A percentile compares a stretch with the other conserved stretches of the same genome.
These are phyloP conservation scores for Trichogramma dendrolimi DNA, from an alignment of 2,888 invertebrate genomes.

Conservation along the genomic window DNA sequence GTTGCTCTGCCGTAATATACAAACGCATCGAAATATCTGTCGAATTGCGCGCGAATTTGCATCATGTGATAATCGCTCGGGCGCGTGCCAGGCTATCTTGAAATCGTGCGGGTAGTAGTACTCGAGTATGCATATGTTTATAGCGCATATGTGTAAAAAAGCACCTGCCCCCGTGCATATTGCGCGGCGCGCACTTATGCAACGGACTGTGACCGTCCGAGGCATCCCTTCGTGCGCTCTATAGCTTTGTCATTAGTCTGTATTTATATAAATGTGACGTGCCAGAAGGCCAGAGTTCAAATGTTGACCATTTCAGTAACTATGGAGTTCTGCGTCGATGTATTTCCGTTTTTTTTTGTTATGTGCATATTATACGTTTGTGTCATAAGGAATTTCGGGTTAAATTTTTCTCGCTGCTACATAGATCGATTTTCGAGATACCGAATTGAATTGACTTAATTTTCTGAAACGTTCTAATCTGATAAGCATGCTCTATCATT, in stretches of 20 bases:
- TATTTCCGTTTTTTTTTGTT: too few species aligned
- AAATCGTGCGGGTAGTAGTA: constrained; percentile 50
- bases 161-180: constrained; percentile 48
- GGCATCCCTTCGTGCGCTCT: constrained; percentile 31
- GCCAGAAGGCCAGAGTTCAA: constrained; percentile 18
- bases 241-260: constrained; percentile 21
- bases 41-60: constrained; percentile 5
- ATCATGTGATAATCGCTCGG: constrained; percentile 17
- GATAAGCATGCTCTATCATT: too few species aligned
- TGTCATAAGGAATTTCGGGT: too few species aligned
- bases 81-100: constrained; percentile 41
- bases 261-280: constrained; percentile 11
- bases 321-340: too few species aligned
- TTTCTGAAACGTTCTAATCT: too few species aligned
- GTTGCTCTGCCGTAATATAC: constrained; percentile 2
- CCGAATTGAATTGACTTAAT: too few species aligned
- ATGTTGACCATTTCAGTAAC: not conserved
- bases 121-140: constrained; percentile 21
- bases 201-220: constrained; percentile 30
- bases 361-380: too few species aligned
- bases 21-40: constrained; percentile 18
- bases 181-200: constrained; percentile 30
- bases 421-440: too few species aligned
- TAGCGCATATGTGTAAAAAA: constrained; percentile 26
- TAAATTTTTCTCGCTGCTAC: too few species aligned